Conservation (phyloP, 2,888 invertebrate genomes). For the Esperia sulphurella region DNA sequence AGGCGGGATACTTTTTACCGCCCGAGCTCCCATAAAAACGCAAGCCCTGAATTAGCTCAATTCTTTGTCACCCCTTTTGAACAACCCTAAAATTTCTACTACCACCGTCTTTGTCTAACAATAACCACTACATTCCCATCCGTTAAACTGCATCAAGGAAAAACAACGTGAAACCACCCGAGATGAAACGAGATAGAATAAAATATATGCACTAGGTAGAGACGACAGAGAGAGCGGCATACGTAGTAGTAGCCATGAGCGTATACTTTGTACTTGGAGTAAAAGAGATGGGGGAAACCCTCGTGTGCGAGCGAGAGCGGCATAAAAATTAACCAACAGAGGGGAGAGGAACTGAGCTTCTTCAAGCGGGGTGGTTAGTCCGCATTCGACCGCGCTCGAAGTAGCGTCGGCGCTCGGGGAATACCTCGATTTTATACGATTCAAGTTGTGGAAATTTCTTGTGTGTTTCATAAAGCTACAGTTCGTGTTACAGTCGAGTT, state of each 20-base stretch:
- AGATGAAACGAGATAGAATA: constrained; percentile 79
- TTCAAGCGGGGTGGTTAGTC: constrained; percentile 78
- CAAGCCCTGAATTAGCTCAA: constrained; percentile 78
- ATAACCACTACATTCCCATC: constrained; percentile 79
- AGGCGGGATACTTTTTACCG: constrained; percentile 79
- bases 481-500: constrained; percentile 47
- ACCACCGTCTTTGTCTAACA: constrained; percentile 78
- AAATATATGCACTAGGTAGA: constrained; percentile 77
- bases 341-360: constrained; percentile 74
- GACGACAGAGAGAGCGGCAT: constrained; percentile 71
- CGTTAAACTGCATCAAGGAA: constrained; percentile 79
- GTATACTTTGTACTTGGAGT: constrained; percentile 57
- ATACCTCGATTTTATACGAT: constrained; percentile 44
- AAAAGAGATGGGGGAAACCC: constrained; percentile 64
- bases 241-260: constrained; percentile 71
- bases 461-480: constrained; percentile 48
- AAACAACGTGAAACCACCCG: constrained; percentile 76
- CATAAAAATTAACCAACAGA: constrained; percentile 73
- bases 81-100: constrained; percentile 76
- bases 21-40: constrained; percentile 73
- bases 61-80: constrained; percentile 78
- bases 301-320: constrained; percentile 58
- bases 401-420: constrained; percentile 47
- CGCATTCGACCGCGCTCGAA: constrained; percentile 71
- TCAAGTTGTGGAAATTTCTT: constrained; percentile 66